Conservation (phyloP, 2,888 invertebrate species). For the Lutraria lutraria region DNA sequence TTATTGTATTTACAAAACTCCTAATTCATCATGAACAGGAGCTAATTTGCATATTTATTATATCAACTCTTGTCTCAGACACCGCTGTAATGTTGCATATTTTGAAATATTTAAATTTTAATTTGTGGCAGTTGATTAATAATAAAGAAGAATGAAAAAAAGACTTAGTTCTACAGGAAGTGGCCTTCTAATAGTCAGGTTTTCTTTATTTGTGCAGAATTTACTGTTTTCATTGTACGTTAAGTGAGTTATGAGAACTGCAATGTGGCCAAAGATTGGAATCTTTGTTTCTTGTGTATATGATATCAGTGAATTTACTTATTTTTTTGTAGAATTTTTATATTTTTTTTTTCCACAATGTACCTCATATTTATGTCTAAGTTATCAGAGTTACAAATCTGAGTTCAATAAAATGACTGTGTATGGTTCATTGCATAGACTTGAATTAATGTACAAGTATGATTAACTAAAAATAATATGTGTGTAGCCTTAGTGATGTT, state of each 20-base stretch:
- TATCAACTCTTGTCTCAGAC: slow-evolving; percentile 27
- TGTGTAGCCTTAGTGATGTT: not conserved
- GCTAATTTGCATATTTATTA: slow-evolving; percentile 44
- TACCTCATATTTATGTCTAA: too few relatives aligned
- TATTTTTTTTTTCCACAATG: too few relatives aligned
- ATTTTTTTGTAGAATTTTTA: too few relatives aligned
- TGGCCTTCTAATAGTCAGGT: not conserved
- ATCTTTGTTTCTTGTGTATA: not conserved
- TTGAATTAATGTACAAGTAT: too few relatives aligned
- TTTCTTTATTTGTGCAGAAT: slow-evolving; percentile 32
- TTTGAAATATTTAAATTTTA: slow-evolving; percentile 50
- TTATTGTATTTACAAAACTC: slow-evolving; percentile 10
- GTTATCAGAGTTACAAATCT: too few relatives aligned
- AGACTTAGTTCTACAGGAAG: slow-evolving; percentile 1
- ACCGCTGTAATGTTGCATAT: slow-evolving; percentile 40
- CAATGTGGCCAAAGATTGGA: not conserved
- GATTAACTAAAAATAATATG: not conserved
- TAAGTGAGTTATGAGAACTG: not conserved
- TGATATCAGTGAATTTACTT: not conserved
- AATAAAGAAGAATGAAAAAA: slow-evolving; percentile 10
- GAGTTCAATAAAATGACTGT: too few relatives aligned
- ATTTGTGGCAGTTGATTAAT: slow-evolving; percentile 43
- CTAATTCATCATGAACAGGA: slow-evolving; percentile 41
- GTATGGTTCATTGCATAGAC: too few relatives aligned
- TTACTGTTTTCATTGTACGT: slow-evolving; percentile 24